Evolutionary conservation across 2,113 vertebrate genomes (phyloP).

Genomic region (Girardinichthys multiradiatus): DNA sequence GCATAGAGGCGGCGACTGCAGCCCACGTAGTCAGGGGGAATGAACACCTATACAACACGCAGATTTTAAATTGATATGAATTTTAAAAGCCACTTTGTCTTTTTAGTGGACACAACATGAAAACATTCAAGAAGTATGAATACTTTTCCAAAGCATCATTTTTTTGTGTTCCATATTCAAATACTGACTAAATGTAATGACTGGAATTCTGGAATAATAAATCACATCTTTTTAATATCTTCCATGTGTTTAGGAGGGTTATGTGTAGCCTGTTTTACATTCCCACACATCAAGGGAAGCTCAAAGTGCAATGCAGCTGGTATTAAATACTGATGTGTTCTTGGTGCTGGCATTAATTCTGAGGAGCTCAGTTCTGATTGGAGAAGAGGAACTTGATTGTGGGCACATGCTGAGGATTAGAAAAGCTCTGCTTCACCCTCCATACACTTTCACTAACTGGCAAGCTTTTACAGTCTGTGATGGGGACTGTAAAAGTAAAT

Average conservation of each 20-base stretch:
- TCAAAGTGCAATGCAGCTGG: slow-evolving; percentile 10
- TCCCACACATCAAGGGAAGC: background rate
- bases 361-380: slow-evolving; percentile 17
- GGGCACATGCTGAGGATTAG: slow-evolving; percentile 22
- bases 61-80: too few relatives aligned
- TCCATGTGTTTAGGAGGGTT: slow-evolving; percentile 4
- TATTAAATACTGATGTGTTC: slow-evolving; percentile 50
- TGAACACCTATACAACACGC: too few relatives aligned
- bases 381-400: slow-evolving; percentile 24
- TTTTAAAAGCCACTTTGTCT: too few relatives aligned
- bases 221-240: background rate
- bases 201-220: background rate
- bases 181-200: background rate
- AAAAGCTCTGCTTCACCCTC: slow-evolving; percentile 3
- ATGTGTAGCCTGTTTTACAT: slow-evolving; percentile 10
- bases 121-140: too few relatives aligned
- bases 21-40: too few relatives aligned
- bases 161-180: background rate
- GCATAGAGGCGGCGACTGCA: too few relatives aligned
- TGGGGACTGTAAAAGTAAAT: slow-evolving; percentile 48
- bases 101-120: too few relatives aligned
- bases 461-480: slow-evolving; percentile 8
- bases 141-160: too few relatives aligned
- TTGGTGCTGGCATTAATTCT: slow-evolving; percentile 39
- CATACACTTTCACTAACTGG: slow-evolving; percentile 20